Evolutionary conservation across 2,888 invertebrate species (phyloP).

Genomic region (Tyria jacobaeae): DNA sequence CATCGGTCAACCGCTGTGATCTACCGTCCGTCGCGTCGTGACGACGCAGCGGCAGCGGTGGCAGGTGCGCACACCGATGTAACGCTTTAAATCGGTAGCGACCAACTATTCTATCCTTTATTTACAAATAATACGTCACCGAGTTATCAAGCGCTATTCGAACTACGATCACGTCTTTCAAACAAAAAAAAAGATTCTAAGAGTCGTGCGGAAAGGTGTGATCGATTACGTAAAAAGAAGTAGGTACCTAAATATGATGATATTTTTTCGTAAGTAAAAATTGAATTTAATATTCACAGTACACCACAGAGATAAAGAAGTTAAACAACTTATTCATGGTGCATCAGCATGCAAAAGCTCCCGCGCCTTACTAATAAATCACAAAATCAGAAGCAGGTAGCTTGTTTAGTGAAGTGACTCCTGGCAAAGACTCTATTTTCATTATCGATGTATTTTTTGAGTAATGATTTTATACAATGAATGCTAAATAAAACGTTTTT

Average conservation of each 20-base stretch:
- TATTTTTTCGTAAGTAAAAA: conserved; percentile 17
- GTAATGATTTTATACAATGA: neutral
- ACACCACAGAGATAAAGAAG: conserved; percentile 26
- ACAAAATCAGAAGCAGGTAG: conserved; percentile 66
- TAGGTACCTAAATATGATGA: conserved; percentile 9
- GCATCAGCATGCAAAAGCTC: conserved; percentile 66
- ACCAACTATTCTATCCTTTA: conserved; percentile 74
- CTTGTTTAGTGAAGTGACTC: conserved; percentile 48
- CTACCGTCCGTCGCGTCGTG: conserved; percentile 66
- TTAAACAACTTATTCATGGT: conserved; percentile 58
- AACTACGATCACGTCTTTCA: conserved; percentile 72
- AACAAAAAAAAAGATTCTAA: conserved; percentile 72
- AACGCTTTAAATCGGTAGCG: conserved; percentile 70
- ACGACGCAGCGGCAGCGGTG: conserved; percentile 53
- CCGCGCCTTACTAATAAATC: conserved; percentile 59
- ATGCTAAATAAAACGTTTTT: no score
- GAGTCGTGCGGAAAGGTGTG: conserved; percentile 78
- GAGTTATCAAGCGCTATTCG: conserved; percentile 58
- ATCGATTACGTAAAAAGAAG: conserved; percentile 53
- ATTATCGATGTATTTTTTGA: conserved; percentile 30
- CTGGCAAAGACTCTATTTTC: neutral
- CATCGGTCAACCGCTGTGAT: conserved; percentile 71
- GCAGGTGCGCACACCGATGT: conserved; percentile 69
- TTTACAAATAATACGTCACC: conserved; percentile 74
- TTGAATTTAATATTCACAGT: conserved; percentile 35